These are phyloP conservation scores for Automeris io DNA, from an alignment of 2,888 invertebrate species.

Conservation along the genomic window DNA sequence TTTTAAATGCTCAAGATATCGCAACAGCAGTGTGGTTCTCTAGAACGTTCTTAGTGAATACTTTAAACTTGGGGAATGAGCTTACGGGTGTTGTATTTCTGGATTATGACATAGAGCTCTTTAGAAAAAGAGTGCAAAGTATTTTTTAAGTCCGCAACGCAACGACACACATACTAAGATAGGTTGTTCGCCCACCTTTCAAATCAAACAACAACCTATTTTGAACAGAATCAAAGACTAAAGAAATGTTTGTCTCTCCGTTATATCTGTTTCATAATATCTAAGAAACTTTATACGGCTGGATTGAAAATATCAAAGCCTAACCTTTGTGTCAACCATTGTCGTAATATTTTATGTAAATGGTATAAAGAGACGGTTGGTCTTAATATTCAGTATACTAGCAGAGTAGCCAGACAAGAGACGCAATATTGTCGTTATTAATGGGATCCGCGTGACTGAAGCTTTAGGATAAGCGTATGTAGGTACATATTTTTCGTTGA, in stretches of 20 bases:
- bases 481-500: conserved; percentile 38
- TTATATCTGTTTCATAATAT: conserved; percentile 13
- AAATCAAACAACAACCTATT: not conserved
- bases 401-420: not conserved
- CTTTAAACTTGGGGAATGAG: no score
- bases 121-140: no score
- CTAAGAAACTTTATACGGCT: conserved; percentile 7
- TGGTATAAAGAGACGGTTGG: not conserved
- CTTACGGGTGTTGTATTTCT: no score
- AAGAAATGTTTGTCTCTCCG: conserved; percentile 20
- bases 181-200: no score
- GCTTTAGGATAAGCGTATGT: conserved; percentile 30
- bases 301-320: conserved; percentile 31
- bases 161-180: no score
- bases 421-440: conserved; percentile 19
- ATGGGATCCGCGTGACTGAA: conserved; percentile 56
- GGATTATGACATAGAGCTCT: no score
- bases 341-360: conserved; percentile 24
- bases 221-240: not conserved
- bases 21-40: no score
- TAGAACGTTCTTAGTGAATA: no score
- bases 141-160: no score
- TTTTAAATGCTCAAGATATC: no score
- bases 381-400: not conserved
- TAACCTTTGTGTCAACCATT: conserved; percentile 30